These are phyloP conservation scores for Bujurquina vittata DNA, from an alignment of 2,113 vertebrate genomes.

Conservation along the genomic window DNA sequence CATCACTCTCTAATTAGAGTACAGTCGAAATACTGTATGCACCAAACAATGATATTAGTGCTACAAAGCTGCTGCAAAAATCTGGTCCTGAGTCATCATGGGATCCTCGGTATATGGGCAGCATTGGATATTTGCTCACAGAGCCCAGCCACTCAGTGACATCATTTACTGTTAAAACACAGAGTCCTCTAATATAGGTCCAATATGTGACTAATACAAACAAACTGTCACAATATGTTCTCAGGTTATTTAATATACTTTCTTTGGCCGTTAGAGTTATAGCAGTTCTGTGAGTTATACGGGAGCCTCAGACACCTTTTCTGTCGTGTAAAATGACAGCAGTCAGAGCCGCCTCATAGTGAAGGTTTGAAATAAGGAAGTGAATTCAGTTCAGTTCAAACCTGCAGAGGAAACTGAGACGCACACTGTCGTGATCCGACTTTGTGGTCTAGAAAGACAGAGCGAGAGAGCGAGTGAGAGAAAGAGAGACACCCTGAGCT, in stretches of 20 bases:
- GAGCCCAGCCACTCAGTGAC: neutral
- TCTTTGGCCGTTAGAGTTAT: neutral
- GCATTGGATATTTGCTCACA: neutral
- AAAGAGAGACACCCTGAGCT: slow-evolving; percentile 1
- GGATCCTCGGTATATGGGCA: neutral
- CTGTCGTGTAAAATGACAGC: neutral
- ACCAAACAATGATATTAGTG: neutral
- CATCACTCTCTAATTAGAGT: neutral
- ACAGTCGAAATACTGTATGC: neutral
- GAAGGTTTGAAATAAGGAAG: slow-evolving; percentile 79
- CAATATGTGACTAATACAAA: neutral
- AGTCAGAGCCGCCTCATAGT: neutral
- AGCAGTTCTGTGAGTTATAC: neutral
- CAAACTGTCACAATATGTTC: neutral
- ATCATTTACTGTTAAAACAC: neutral
- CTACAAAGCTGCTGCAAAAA: slow-evolving; percentile 6
- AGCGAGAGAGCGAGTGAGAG: slow-evolving; percentile 7
- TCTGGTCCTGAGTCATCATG: neutral
- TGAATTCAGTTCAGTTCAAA: slow-evolving; percentile 69
- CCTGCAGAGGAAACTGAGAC: slow-evolving; percentile 77
- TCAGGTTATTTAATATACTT: neutral
- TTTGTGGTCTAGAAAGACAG: slow-evolving; percentile 62
- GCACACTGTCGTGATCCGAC: slow-evolving; percentile 32
- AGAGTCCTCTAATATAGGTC: neutral
- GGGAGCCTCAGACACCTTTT: neutral